phyloP scores from a whole-genome alignment of 2,797 vertebrate species.

The Cyclura pinguis region DNA sequence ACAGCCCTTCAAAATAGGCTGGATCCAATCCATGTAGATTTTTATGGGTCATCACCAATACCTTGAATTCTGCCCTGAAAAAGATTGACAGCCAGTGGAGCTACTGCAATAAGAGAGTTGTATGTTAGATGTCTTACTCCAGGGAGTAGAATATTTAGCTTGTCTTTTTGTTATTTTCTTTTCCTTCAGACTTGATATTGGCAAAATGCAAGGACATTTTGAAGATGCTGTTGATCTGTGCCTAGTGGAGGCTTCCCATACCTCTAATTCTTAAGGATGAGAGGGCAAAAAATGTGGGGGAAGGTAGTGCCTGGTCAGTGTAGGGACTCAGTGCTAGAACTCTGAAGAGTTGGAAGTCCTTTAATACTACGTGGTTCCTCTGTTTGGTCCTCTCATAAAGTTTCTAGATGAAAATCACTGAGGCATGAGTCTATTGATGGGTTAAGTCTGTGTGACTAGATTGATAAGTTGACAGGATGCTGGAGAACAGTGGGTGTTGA shows the following conservation, averaged over 20 bases:
- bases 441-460: not conserved
- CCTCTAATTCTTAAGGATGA: not conserved
- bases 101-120: too few relatives aligned
- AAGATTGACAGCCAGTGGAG: too few relatives aligned
- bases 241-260: not conserved
- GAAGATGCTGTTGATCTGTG: too few relatives aligned
- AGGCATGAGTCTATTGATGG: conserved; percentile 1
- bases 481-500: not conserved
- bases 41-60: too few relatives aligned
- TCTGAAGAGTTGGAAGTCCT: not conserved
- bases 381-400: not conserved
- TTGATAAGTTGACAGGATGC: not conserved
- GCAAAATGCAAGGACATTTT: not conserved
- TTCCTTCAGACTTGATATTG: not conserved
- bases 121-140: too few relatives aligned
- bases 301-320: not conserved
- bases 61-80: too few relatives aligned
- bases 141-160: not conserved
- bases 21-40: too few relatives aligned
- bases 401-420: not conserved
- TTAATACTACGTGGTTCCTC: not conserved
- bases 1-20: too few relatives aligned
- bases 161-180: not conserved
- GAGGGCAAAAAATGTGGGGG: not conserved
- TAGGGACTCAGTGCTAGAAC: not conserved